phyloP scores from a whole-genome alignment of 2,113 vertebrate genomes.

The Cichladusa arquata region DNA sequence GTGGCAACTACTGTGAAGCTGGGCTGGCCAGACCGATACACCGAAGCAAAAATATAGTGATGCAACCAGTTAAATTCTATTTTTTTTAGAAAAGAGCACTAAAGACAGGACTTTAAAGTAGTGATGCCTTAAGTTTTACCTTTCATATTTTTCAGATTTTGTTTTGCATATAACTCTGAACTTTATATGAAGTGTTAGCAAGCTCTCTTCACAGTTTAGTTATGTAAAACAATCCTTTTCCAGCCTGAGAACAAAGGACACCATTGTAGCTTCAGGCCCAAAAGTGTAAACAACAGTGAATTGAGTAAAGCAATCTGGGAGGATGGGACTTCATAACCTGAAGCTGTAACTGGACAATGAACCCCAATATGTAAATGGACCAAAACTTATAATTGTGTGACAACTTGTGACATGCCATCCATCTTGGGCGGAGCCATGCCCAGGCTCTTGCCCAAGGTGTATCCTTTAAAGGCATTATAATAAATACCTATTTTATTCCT shows the following conservation, averaged over 20 bases:
- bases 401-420: rapidly evolving
- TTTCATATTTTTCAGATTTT: neutral
- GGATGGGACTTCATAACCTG: neutral
- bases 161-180: neutral
- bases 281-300: rapidly evolving
- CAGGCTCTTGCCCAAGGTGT: no score
- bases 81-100: neutral
- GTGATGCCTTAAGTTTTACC: neutral
- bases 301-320: neutral
- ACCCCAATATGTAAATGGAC: no score
- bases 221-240: neutral
- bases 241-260: neutral
- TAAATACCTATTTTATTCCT: neutral
- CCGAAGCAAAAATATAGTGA: neutral
- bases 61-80: neutral
- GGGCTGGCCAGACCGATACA: neutral
- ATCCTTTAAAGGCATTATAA: neutral
- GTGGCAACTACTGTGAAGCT: neutral
- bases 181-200: neutral
- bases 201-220: neutral
- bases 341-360: neutral
- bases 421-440: neutral
- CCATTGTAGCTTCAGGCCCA: rapidly evolving
- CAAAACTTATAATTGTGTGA: no score
- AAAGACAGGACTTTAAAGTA: neutral